These are phyloP conservation scores for Notarius lentiginosus DNA, from an alignment of 2,113 vertebrate species.

Conservation along the genomic window DNA sequence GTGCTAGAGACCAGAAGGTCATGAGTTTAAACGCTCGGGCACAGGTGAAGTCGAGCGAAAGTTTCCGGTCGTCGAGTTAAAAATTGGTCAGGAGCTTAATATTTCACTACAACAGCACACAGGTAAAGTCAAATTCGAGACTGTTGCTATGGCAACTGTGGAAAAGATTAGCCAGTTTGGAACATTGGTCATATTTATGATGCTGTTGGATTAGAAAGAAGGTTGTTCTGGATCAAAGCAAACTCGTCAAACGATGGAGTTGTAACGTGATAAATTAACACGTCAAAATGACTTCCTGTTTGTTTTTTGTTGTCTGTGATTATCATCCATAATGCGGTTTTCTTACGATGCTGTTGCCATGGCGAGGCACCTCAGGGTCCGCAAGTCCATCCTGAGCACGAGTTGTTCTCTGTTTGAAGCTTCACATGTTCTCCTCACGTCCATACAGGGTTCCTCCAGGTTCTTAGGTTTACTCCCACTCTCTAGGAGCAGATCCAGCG, in stretches of 20 bases:
- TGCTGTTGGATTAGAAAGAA: not conserved
- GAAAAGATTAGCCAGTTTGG: not conserved
- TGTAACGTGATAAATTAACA: no score
- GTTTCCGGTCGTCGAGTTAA: not conserved
- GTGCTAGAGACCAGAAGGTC: not conserved
- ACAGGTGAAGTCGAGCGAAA: not conserved
- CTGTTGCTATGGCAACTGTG: not conserved
- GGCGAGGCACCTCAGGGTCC: no score
- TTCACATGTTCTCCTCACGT: not conserved
- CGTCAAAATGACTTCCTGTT: not conserved
- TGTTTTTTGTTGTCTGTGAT: not conserved
- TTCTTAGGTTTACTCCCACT: not conserved
- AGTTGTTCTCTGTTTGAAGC: not conserved
- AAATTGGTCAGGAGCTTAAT: not conserved
- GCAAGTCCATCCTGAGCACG: not conserved
- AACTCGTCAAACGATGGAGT: no score
- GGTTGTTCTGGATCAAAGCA: not conserved
- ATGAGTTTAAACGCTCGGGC: not conserved
- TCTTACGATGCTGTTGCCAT: not conserved
- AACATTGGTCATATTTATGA: not conserved
- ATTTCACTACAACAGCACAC: not conserved
- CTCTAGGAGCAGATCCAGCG: not conserved
- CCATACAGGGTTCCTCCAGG: not conserved
- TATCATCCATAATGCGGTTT: not conserved
- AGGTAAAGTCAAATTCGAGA: not conserved